Conservation (phyloP, 1,140 invertebrate species). For the Drosophila kurseongensis region DNA sequence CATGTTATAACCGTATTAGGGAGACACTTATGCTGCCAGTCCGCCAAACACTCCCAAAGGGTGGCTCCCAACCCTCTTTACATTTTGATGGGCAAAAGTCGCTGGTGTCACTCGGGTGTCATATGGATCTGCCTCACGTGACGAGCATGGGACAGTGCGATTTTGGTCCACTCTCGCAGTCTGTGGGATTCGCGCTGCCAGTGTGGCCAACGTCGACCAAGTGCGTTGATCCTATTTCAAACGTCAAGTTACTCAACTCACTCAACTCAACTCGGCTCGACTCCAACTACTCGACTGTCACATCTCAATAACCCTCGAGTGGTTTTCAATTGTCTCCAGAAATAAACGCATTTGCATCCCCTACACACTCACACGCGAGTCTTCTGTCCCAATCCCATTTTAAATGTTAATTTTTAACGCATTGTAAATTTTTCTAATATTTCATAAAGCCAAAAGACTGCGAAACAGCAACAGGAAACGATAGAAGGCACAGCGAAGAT, state of each 20-base stretch:
- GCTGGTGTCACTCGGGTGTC: conserved; percentile 40
- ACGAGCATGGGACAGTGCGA: conserved; percentile 42
- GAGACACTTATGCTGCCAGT: conserved; percentile 21
- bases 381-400: conserved; percentile 62
- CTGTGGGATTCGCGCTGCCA: conserved; percentile 22
- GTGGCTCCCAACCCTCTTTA: conserved; percentile 31
- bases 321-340: conserved; percentile 82
- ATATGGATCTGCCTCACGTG: conserved; percentile 17
- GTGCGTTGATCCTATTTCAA: conserved; percentile 78
- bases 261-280: conserved; percentile 25
- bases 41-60: conserved; percentile 11
- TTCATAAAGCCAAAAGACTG: conserved; percentile 53
- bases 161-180: neutral
- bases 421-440: conserved; percentile 77
- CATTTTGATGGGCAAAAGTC: conserved; percentile 1
- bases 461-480: conserved; percentile 1
- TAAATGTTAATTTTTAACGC: conserved; percentile 82
- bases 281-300: conserved; percentile 78
- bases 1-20: conserved; percentile 17
- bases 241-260: conserved; percentile 67
- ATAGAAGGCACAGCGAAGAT: neutral
- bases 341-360: conserved; percentile 80
- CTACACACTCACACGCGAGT: conserved; percentile 23
- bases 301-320: conserved; percentile 82
- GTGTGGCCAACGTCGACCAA: conserved; percentile 18